Evolutionary conservation across 2,113 vertebrate genomes (phyloP), one percentile per base, ranked within the genome.

Genomic region (Cyanoderma ruficeps): DNA sequence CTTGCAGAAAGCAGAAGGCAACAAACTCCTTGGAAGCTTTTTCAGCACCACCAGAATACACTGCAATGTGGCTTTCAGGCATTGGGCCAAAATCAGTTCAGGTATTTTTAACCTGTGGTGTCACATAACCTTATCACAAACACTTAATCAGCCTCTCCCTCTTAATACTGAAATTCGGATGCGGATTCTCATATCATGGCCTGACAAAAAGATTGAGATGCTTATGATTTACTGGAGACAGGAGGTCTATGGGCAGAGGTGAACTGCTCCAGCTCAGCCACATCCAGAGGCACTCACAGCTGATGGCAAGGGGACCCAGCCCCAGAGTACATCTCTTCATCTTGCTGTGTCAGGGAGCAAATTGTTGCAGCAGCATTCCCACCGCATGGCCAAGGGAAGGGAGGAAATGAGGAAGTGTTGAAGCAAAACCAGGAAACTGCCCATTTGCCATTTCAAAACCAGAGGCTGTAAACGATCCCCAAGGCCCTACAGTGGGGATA

Each of bases 51-150:
- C 76, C 50, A n/a, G 53, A 96, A 79, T 5, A 80, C 10, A 0
- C 52, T 11, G 39, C 87, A 81, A 96, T 20, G 87, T 49, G 81
- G 76, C 61, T 90, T 74, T 89, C 89, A 60, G 96, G 97, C 95
- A 90, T 0, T 5, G 63, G 80, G 96, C 96, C 96, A 97, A 95
- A 83, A 72, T 85, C 94, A 83, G 87, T 89, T 93, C 95, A 96
- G 97, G 96, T 97, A 95, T 97, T 97, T 97, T 94, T 96, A 98
- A 97, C 96, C 96, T 92, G 92, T 56, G 96, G 97, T 97, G 95
- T 98, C 97, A 92, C 81, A 93, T 98, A 97, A 95, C 97, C 96
- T 98, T 98, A 98, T 98, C 98, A 97, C 94, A 94, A 97, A 96
- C 96, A 97, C 97, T 97, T 97, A 94, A 98, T 98, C 97, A 79